These are phyloP conservation scores for Ypsolopha sequella DNA, from an alignment of 2,888 invertebrate species.

Conservation along the genomic window DNA sequence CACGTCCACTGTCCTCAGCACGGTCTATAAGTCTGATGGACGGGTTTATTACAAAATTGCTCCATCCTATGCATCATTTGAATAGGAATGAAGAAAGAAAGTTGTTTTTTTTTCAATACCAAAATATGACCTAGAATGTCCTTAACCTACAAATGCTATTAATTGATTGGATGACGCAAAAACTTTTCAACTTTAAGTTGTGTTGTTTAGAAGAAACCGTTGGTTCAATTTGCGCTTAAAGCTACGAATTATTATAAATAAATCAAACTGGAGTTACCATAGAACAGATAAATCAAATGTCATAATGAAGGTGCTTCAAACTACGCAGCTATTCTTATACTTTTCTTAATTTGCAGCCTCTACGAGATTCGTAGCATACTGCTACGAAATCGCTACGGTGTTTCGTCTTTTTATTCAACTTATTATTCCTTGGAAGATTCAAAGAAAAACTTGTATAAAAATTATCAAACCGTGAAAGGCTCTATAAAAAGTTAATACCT, in stretches of 20 bases:
- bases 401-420: background rate
- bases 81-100: no score
- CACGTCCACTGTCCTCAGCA: no score
- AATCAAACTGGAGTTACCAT: no score
- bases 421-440: background rate
- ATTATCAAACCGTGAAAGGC: background rate
- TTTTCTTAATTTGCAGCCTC: background rate
- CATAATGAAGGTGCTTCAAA: background rate
- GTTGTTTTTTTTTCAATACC: no score
- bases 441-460: background rate
- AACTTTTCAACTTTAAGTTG: background rate
- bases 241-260: background rate
- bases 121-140: no score
- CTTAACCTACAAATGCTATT: background rate
- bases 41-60: no score
- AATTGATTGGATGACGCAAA: background rate
- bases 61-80: no score
- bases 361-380: background rate
- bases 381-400: background rate
- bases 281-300: no score
- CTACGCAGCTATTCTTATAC: background rate
- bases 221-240: background rate
- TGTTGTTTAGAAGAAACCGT: background rate
- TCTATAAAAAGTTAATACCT: no score
- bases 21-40: no score